Base-by-base conservation (phyloP, 2,797 vertebrate species). In the Toxotes lorentzi region DNA sequence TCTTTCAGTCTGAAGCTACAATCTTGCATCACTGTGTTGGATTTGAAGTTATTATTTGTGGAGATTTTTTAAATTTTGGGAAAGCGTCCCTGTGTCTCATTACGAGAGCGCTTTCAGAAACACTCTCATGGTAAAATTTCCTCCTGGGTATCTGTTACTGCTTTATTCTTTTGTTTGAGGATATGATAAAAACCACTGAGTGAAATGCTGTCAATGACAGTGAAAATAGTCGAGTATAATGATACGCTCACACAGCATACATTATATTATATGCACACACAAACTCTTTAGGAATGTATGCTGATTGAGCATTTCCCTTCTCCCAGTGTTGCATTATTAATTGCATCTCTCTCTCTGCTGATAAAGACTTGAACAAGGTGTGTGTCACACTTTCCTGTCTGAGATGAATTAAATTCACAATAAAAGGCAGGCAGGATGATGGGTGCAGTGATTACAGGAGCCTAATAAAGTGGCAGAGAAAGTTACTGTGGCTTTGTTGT, bases 21-120 rank as follows among this genome's bases (percentile, higher is more conserved):
- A 16, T 81, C 45, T 87, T 87, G 80, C 85, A 61, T 89, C 85
- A 87, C 19, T 67, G 51, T 27, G 48, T 76, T 72, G 59, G 45
- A 73, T 66, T 34, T 65, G n/a, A 48, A 57, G 30, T 66, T 65
- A 71, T 76, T 62, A 60, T 77, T 80, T 87, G 56, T 66, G 27
- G 17, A 38, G n/a, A 78, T 41, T 2, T 2, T 30, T 30, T 30
- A 50, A 47, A 71, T 51, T 70, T 73, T 57, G 38, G 14, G 65
- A 38, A 63, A 51, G n/a, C 21, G 10, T 45, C 51, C 14, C 21
- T 38, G 16, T 50, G 16, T 58, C 27, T 67, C 19, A 72, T 23
- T 62, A 47, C 2, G 34, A 40, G 4, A 60, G 6, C 19, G 47
- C n/a, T 62, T 57, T 57, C 27, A 41, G 34, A 9, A 41, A 38